Evolutionary conservation across 2,888 invertebrate species (phyloP), one percentile per base, ranked within the genome.

Genomic region (Neocrepidodera transversa): DNA sequence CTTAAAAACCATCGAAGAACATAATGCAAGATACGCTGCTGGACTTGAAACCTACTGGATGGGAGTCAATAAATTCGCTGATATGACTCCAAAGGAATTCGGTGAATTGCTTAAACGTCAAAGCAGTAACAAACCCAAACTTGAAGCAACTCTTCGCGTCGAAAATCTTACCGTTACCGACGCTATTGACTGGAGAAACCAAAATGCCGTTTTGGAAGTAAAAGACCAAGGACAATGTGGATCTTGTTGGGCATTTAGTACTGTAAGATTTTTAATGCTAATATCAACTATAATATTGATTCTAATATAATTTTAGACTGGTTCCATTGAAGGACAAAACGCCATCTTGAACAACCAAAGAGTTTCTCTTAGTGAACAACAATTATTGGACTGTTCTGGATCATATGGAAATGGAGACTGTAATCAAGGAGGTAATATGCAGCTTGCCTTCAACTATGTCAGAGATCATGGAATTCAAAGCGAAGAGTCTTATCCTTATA

Each of bases 391-490:
- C 81, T 95, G 94, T 43, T 60, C 65, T 1, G 49, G 35, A 23
- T 58, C 58, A 76, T 92, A 89, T 75, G 92, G 90, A 32, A 93
- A 93, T 80, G 86, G 90, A 74, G 86, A 90, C 74, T 94, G 93
- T 51, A 94, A 93, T 81, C 86, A 88, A 70, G 93, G 94, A 49
- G 93, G 93, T 60, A 77, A 85, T 38, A 85, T 86, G 85, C 90
- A 91, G 80, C 83, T 88, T 73, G 92, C 92, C 58, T 92, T 92
- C 83, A 82, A 86, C 72, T 92, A 92, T 75, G 85, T 92, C 69
- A 87, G 85, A 77, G 91, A 92, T 77, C 82, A 83, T 55, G 94
- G 94, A 63, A 83, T 95, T 70, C 93, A 94, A 77, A 92, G 91
- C 0, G 94, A 95, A 79, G 83, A 82, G 58, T 81, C 85, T 6